Evolutionary conservation across 53 echinoderm and acorn worm genomes (phyloP).

Genomic region (Pentamera pediparva): DNA sequence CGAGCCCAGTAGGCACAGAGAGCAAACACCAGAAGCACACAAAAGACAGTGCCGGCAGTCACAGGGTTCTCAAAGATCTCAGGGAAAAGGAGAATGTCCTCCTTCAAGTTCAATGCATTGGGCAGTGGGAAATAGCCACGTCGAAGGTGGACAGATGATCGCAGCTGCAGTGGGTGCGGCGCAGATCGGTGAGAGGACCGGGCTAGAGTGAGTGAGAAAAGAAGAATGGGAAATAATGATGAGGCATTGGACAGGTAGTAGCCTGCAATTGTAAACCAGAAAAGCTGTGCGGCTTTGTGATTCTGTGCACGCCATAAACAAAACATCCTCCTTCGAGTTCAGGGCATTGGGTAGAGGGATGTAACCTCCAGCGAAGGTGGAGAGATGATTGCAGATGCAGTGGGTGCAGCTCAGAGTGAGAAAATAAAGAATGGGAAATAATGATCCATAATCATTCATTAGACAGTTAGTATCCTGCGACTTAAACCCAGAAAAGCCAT

Average conservation of each 20-base stretch:
- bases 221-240: not conserved
- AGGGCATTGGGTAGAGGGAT: slow-evolving; percentile 78
- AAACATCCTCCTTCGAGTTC: slow-evolving; percentile 58
- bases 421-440: no score
- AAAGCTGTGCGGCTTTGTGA: no score
- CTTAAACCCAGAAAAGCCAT: no score
- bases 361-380: slow-evolving; percentile 63
- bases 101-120: slow-evolving; percentile 54
- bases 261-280: no score
- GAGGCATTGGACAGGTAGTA: no score
- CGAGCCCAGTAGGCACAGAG: slow-evolving; percentile 65
- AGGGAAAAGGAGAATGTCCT: slow-evolving; percentile 56
- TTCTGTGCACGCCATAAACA: no score
- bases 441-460: no score
- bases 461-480: no score
- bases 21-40: slow-evolving; percentile 44
- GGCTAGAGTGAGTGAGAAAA: slow-evolving; percentile 47
- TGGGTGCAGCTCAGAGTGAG: no score
- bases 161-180: slow-evolving; percentile 69
- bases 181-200: slow-evolving; percentile 57
- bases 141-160: slow-evolving; percentile 78
- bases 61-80: slow-evolving; percentile 72
- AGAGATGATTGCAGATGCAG: slow-evolving; percentile 80
- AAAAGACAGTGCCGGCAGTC: slow-evolving; percentile 40
- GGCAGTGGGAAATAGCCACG: no score